Evolutionary conservation across 2,797 vertebrate species (phyloP).

Genomic region (Chrosomus eos): DNA sequence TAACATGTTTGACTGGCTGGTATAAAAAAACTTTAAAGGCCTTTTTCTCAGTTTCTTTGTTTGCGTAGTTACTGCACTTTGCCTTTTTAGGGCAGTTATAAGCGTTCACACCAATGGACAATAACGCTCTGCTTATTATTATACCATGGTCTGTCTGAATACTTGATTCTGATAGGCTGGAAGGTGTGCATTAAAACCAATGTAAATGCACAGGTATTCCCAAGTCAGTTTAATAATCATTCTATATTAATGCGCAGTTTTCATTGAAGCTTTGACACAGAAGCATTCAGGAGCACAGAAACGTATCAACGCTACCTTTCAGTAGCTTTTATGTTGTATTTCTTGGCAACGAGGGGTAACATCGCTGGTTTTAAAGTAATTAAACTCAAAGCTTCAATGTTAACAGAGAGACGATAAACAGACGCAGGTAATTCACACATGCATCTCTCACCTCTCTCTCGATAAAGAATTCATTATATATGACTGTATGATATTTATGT

Average conservation of each 20-base stretch:
- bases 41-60: no score
- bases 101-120: not conserved
- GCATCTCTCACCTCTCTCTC: not conserved
- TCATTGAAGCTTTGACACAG: not conserved
- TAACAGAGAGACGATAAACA: not conserved
- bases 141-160: not conserved
- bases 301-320: not conserved
- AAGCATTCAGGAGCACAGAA: not conserved
- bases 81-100: no score
- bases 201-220: no score
- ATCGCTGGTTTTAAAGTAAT: not conserved
- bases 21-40: no score
- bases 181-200: no score
- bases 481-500: not conserved
- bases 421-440: not conserved
- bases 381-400: not conserved
- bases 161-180: no score
- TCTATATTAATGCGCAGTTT: not conserved
- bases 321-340: no score
- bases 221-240: no score
- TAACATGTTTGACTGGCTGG: no score
- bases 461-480: not conserved
- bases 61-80: no score
- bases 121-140: not conserved
- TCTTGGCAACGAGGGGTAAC: not conserved